Percentiles rank a stretch among this genome's conserved stretches.
Conservation (phyloP, 1,140 invertebrate genomes). For the Eubasilissa regina region DNA sequence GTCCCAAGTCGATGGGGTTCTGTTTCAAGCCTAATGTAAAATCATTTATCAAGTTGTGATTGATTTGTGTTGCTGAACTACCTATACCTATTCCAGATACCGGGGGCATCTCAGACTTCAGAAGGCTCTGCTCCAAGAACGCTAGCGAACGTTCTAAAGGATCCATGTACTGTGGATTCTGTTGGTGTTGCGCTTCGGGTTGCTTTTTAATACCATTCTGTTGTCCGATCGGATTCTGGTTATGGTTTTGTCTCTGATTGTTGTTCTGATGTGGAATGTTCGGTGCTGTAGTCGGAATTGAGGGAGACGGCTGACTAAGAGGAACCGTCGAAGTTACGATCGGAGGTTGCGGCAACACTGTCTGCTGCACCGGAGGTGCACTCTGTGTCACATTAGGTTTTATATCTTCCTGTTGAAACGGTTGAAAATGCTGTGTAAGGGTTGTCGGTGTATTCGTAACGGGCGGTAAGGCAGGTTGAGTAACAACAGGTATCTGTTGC, state of each 20-base stretch:
- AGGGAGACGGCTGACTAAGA: constrained; percentile 4
- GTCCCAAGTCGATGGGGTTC: constrained; percentile 20
- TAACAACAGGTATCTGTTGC: constrained; percentile 35
- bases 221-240: constrained; percentile 41
- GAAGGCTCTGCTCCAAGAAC: constrained; percentile 75
- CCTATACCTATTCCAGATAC: constrained; percentile 59
- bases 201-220: constrained; percentile 53
- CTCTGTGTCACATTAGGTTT: background rate
- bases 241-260: constrained; percentile 27
- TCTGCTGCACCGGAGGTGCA: background rate
- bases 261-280: constrained; percentile 29
- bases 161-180: constrained; percentile 66
- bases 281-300: background rate
- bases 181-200: constrained; percentile 29
- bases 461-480: constrained; percentile 40
- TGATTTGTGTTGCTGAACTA: constrained; percentile 21
- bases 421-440: background rate
- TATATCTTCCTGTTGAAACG: background rate
- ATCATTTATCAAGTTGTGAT: constrained; percentile 44
- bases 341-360: constrained; percentile 25
- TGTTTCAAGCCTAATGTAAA: constrained; percentile 41
- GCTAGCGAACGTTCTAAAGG: constrained; percentile 79
- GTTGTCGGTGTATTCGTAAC: constrained; percentile 15
- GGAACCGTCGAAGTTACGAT: constrained; percentile 15
- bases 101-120: constrained; percentile 71